These are phyloP conservation scores for Augiades crinisus DNA, from an alignment of 2,888 invertebrate genomes.

Conservation along the genomic window DNA sequence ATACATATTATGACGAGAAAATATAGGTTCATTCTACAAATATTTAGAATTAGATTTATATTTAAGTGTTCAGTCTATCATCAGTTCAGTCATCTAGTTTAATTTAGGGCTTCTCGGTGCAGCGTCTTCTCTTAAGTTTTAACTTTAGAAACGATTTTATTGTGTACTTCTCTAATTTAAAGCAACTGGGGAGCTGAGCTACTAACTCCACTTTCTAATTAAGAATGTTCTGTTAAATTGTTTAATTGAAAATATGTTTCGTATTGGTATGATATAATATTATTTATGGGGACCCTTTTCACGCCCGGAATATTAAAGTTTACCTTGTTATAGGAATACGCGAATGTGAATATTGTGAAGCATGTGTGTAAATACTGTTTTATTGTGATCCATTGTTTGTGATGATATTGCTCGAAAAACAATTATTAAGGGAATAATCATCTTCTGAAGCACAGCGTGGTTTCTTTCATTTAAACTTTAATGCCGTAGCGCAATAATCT, in stretches of 20 bases:
- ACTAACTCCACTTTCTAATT: conserved; percentile 15
- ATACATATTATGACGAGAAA: too few species aligned
- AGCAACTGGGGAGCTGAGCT: background rate
- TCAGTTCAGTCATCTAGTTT: background rate
- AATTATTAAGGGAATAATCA: too few species aligned
- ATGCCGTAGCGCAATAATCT: too few species aligned
- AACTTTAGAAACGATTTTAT: conserved; percentile 15
- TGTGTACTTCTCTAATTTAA: conserved; percentile 9
- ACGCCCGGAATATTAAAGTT: background rate
- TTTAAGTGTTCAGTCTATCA: conserved; percentile 6
- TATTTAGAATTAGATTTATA: conserved; percentile 3
- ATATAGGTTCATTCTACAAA: too few species aligned
- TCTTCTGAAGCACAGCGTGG: too few species aligned
- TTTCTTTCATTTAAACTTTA: too few species aligned
- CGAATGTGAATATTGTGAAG: too few species aligned
- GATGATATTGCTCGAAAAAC: too few species aligned
- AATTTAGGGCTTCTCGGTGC: conserved; percentile 6
- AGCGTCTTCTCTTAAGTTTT: conserved; percentile 9
- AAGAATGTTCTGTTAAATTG: conserved; percentile 16
- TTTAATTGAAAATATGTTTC: conserved; percentile 2
- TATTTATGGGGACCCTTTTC: conserved; percentile 13
- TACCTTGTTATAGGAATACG: too few species aligned
- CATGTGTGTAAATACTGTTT: too few species aligned
- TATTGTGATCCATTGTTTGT: too few species aligned
- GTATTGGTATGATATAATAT: conserved; percentile 11